Conservation (phyloP, 2,797 vertebrate genomes). For the Lateolabrax maculatus region DNA sequence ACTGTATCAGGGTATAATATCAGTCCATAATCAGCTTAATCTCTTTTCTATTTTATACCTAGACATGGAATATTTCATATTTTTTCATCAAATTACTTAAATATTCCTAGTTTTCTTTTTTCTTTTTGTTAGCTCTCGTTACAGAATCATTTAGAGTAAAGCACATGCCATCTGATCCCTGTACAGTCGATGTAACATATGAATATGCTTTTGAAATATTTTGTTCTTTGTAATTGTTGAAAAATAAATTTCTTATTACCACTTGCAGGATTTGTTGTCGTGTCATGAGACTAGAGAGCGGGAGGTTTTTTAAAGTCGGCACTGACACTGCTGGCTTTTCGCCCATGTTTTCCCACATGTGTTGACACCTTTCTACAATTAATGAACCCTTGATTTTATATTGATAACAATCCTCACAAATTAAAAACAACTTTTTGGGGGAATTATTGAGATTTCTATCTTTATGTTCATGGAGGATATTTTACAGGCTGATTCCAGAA, state of each 20-base stretch:
- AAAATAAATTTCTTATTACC: slow-evolving; percentile 88
- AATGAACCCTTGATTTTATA: no score
- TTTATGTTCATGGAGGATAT: no score
- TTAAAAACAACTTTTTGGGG: no score
- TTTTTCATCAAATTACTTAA: slow-evolving; percentile 84
- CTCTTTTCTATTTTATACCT: slow-evolving; percentile 91
- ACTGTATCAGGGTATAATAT: slow-evolving; percentile 93
- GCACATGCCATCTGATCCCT: slow-evolving; percentile 91
- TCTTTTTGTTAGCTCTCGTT: slow-evolving; percentile 90
- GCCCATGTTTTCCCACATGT: background rate
- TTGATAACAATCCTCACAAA: no score
- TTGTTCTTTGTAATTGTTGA: slow-evolving; percentile 85
- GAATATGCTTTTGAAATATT: slow-evolving; percentile 84
- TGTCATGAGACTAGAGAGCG: background rate
- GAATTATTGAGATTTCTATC: no score
- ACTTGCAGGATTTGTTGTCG: slow-evolving; percentile 39
- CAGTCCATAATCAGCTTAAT: slow-evolving; percentile 89
- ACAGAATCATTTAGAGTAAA: slow-evolving; percentile 92
- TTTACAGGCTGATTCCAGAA: no score
- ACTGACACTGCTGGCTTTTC: background rate
- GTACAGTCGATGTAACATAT: slow-evolving; percentile 96
- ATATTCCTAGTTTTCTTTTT: slow-evolving; percentile 77
- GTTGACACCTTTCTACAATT: background rate
- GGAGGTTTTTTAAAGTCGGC: no score
- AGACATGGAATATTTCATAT: slow-evolving; percentile 89